These are phyloP conservation scores for Dicycla oo DNA, from an alignment of 2,888 invertebrate species.

Conservation along the genomic window DNA sequence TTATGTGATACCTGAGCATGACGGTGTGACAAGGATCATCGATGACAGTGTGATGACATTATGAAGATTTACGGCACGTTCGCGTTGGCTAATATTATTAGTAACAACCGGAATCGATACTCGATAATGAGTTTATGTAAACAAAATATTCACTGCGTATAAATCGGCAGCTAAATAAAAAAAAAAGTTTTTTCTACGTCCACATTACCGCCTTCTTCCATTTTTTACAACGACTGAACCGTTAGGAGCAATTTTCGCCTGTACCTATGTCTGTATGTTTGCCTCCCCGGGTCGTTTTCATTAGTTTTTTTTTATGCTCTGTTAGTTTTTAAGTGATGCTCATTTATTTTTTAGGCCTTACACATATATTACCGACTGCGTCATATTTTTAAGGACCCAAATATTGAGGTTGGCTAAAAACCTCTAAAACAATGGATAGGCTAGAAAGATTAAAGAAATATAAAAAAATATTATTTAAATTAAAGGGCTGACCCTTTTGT, in stretches of 20 bases:
- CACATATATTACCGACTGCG: neutral
- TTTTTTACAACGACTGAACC: neutral
- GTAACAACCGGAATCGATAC: constrained; percentile 28
- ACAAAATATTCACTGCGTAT: constrained; percentile 36
- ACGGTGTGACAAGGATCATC: constrained; percentile 24
- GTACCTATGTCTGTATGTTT: neutral
- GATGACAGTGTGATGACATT: constrained; percentile 23
- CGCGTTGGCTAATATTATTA: constrained; percentile 22
- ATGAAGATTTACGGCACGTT: constrained; percentile 1
- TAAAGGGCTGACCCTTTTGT: neutral
- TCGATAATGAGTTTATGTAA: constrained; percentile 42
- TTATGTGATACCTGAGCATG: constrained; percentile 38
- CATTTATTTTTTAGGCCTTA: neutral
- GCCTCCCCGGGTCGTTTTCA: neutral
- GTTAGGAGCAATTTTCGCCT: neutral
- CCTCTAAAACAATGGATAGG: neutral
- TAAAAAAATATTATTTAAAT: neutral
- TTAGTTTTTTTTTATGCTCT: neutral
- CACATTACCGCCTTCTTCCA: neutral
- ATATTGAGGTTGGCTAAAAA: neutral
- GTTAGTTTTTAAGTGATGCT: neutral
- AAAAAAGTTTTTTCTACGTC: neutral
- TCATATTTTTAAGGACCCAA: neutral
- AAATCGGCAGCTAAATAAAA: constrained; percentile 28
- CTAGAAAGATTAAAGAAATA: neutral